Base-by-base conservation (phyloP, 2,888 invertebrate genomes). In the Leptogaster cylindrica region DNA sequence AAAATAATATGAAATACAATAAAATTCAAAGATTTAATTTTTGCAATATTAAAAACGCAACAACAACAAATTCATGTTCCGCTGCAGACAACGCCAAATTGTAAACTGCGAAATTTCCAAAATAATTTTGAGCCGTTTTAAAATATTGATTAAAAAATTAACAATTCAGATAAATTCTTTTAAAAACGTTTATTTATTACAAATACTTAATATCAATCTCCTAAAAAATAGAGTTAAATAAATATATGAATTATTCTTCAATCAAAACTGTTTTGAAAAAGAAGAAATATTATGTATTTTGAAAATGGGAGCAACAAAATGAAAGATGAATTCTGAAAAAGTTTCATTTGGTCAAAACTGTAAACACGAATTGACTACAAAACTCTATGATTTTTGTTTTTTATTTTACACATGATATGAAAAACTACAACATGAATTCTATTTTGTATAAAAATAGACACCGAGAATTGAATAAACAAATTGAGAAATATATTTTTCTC, bases 171-270 rank as follows among this genome's bases (percentile, higher is more conserved):
- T 8, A 31, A 31, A 8, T 52, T 52, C 20, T 20, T 14, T 52
- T 52, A 28, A 52, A 52, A 52, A 52, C 16, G 18, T 52, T 52
- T 52, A 52, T 52, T 31, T 16, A 31, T 52, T 52, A 52, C 52
- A 52, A 52, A 52, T 52, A 31, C 52, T 52, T 52, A 52, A 31
- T 33, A 52, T 28, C n/a, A 52, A 33, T 52, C 52, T 52, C 33
- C 31, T 31, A 16, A 52, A 52, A 52, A 52, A 33, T 33, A 52
- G 33, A 18, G 10, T 36, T 36, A 36, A 6, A 36, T 36, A 36
- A 36, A 36, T 36, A 36, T 12, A 36, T 7, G 12, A n/a, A n/a
- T n/a, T n/a, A n/a, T n/a, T 6, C n/a, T 36, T 4, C 4, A 3
- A 36, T 10, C 3, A 7, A 36, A 6, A n/a, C 14, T 36, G 4